Percentiles rank a stretch among this genome's conserved stretches.
Conservation (phyloP, 2,797 vertebrate species). For the Gambelia wislizenii region DNA sequence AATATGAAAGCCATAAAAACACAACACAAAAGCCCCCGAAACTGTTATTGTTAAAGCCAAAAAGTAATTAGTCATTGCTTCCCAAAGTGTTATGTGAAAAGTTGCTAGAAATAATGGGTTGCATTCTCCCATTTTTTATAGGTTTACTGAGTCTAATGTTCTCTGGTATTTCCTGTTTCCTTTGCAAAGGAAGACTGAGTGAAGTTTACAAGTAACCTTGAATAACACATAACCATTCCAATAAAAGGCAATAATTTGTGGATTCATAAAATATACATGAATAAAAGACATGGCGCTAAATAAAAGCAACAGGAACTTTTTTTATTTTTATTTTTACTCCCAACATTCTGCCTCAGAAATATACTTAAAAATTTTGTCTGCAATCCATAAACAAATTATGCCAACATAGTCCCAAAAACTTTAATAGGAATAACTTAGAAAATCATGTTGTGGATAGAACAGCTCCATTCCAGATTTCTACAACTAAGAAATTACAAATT, state of each 20-base stretch:
- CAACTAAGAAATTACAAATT: conserved; percentile 14
- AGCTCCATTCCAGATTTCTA: conserved; percentile 49
- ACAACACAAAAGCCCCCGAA: conserved; percentile 80
- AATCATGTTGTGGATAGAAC: neutral
- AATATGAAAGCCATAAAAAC: conserved; percentile 85
- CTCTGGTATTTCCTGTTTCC: conserved; percentile 97
- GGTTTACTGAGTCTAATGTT: conserved; percentile 93
- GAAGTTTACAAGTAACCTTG: conserved; percentile 94
- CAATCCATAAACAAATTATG: neutral
- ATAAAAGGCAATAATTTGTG: conserved; percentile 84
- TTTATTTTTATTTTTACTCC: conserved; percentile 38
- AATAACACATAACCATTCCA: conserved; percentile 88
- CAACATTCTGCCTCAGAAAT: conserved; percentile 53
- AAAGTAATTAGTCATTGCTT: conserved; percentile 97
- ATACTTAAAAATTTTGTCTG: conserved; percentile 27
- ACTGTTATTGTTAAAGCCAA: conserved; percentile 91
- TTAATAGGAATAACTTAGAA: conserved; percentile 11
- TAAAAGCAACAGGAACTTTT: conserved; percentile 62
- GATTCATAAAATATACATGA: conserved; percentile 83
- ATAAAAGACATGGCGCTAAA: conserved; percentile 74
- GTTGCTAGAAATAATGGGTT: conserved; percentile 93
- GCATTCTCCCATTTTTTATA: conserved; percentile 91
- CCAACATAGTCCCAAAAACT: neutral
- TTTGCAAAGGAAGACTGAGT: conserved; percentile 87
- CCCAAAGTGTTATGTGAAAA: conserved; percentile 93